Conservation (phyloP, 2,888 invertebrate genomes). For the Amphipoea lucens region DNA sequence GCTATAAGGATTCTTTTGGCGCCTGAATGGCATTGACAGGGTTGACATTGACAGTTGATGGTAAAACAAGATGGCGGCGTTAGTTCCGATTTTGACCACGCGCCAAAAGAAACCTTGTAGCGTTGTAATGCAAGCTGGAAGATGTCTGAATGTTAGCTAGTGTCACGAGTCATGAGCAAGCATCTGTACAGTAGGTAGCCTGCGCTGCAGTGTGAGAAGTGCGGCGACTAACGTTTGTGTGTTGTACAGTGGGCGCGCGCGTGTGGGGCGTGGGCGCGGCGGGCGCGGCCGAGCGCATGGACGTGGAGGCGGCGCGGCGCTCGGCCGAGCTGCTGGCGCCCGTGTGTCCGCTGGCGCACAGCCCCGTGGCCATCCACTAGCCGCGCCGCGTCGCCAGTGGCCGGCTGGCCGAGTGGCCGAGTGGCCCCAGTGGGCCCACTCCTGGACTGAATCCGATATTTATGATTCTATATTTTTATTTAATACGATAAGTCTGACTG, state of each 20-base stretch:
- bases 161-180: neutral
- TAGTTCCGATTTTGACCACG: neutral
- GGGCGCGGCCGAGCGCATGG: slow-evolving; percentile 92
- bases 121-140: neutral
- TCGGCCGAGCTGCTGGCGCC: slow-evolving; percentile 93
- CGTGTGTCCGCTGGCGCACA: slow-evolving; percentile 95
- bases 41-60: neutral
- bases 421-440: slow-evolving; percentile 39
- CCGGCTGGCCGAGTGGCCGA: too few species aligned
- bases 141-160: neutral
- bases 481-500: slow-evolving; percentile 90
- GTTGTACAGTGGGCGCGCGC: slow-evolving; percentile 74
- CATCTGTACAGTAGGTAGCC: slow-evolving; percentile 4
- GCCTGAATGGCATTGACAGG: neutral
- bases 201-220: neutral
- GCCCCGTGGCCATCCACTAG: slow-evolving; percentile 97
- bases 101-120: neutral
- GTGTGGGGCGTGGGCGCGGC: slow-evolving; percentile 50
- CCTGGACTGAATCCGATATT: slow-evolving; percentile 85
- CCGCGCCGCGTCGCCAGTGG: neutral
- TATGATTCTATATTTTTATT: slow-evolving; percentile 90
- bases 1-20: neutral
- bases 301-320: slow-evolving; percentile 85
- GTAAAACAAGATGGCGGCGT: neutral
- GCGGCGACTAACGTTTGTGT: slow-evolving; percentile 27